These are phyloP conservation scores for Platyscelio sp. DNA, from an alignment of 2,888 invertebrate genomes.

Conservation along the genomic window DNA sequence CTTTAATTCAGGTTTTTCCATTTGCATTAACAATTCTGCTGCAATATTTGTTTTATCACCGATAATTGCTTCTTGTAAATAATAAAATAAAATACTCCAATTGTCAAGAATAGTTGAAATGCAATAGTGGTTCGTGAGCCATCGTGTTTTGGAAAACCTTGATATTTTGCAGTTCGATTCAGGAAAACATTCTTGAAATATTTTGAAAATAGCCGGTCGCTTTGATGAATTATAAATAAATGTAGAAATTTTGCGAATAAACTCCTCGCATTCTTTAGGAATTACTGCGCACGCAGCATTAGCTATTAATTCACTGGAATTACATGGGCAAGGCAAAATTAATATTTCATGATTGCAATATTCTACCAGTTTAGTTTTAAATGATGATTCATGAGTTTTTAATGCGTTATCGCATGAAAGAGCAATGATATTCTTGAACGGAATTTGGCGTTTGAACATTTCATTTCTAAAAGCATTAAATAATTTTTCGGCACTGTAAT, in stretches of 20 bases:
- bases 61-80: not conserved
- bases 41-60: not conserved
- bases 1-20: slow-evolving; percentile 6
- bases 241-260: not conserved
- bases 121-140: not conserved
- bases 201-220: not conserved
- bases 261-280: slow-evolving; percentile 7
- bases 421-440: slow-evolving; percentile 17
- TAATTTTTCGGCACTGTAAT: slow-evolving; percentile 10
- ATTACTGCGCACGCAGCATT: slow-evolving; percentile 34
- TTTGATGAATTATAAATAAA: not conserved
- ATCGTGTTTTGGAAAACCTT: not conserved
- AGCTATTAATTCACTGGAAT: not conserved
- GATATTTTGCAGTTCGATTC: not conserved
- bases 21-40: not conserved
- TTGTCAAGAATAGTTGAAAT: not conserved
- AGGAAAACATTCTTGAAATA: not conserved
- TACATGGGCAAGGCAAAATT: slow-evolving; percentile 9
- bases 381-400: no score
- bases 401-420: slow-evolving; percentile 31
- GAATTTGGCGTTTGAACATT: not conserved
- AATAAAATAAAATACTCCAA: not conserved
- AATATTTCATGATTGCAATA: slow-evolving; percentile 12
- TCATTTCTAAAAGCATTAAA: slow-evolving; percentile 31
- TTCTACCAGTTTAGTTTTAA: slow-evolving; percentile 30